Evolutionary conservation across 2,888 invertebrate genomes (phyloP), one percentile per base, ranked within the genome.

Genomic region (Pseudococcus jackbeardsleyi): DNA sequence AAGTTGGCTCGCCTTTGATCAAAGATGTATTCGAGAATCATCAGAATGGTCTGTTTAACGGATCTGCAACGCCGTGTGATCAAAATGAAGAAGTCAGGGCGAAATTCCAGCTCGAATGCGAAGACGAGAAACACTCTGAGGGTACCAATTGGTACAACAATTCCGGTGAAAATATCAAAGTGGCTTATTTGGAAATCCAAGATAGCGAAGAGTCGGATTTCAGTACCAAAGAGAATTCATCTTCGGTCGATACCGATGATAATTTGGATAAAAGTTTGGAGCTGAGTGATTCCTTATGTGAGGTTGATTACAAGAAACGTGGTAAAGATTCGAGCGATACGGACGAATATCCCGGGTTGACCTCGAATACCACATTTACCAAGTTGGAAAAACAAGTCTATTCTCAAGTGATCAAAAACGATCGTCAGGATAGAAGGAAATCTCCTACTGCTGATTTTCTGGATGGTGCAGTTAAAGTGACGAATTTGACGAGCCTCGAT

Each of bases 1-100:
- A 95, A 90, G 93, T 94, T 19, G 94, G 95, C 85, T 95, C 95
- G 77, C 94, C 95, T 82, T 93, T 95, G 90, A 94, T 88, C 82
- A 88, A 88, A 82, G 82, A 82, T 54, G 88, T 95, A 91, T 94
- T 95, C 91, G 91, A 92, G 68, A 91, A 77, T n/a, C 88, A 88
- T 17, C 79, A 87, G 17, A 50, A 26, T 72, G 64, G 72, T 22
- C 46, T 26, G 15, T 54, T 15, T 7, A 15, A 26, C n/a, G 64
- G 19, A 39, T 3, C 86, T 19, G 11, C 39, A 19, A 2, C 33
- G 72, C 33, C 46, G 11, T n/a, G 4, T n/a, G 59, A 59, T 6
- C n/a, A 59, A 3, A 12, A 64, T 9, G 64, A 64, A 7, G 22
- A 64, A 64, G 9, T 19, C 1, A 22, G 19, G 11, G 15, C 79